Conservation (phyloP, 1,140 invertebrate genomes). For the Anadara kagoshimensis region DNA sequence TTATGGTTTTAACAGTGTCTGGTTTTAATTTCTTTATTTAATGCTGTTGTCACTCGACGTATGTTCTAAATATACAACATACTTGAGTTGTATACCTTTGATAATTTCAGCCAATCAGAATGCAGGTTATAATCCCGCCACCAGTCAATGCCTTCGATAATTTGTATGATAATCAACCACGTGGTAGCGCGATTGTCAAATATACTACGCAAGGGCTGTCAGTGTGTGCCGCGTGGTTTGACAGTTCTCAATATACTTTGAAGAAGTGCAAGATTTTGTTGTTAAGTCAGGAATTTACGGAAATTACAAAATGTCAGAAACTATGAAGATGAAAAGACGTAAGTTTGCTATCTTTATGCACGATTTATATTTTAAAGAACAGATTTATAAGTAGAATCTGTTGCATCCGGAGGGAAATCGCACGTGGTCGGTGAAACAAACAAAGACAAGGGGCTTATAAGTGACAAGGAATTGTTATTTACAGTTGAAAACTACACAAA, state of each 20-base stretch:
- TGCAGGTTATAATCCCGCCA: no score
- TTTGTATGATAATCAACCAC: slow-evolving; percentile 12
- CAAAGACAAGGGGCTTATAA: background rate
- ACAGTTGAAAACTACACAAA: no score
- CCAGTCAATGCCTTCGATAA: background rate
- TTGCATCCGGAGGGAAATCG: background rate
- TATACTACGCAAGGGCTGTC: slow-evolving; percentile 12
- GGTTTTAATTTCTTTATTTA: no score
- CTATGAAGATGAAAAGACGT: slow-evolving; percentile 16
- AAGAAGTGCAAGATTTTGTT: background rate
- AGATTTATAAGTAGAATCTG: background rate
- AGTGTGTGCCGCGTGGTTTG: background rate
- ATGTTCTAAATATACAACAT: no score
- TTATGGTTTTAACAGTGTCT: no score
- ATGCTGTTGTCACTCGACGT: no score
- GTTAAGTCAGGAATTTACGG: background rate
- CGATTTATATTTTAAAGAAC: background rate
- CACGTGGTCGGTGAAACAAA: slow-evolving; percentile 19
- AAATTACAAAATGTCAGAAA: slow-evolving; percentile 6
- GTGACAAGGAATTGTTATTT: no score
- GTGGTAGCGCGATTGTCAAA: slow-evolving; percentile 28
- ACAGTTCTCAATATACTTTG: background rate
- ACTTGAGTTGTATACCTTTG: no score
- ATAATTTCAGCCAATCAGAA: no score
- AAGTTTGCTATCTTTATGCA: background rate